Conservation (phyloP, 2,888 invertebrate genomes). For the Ametastegia equiseti region DNA sequence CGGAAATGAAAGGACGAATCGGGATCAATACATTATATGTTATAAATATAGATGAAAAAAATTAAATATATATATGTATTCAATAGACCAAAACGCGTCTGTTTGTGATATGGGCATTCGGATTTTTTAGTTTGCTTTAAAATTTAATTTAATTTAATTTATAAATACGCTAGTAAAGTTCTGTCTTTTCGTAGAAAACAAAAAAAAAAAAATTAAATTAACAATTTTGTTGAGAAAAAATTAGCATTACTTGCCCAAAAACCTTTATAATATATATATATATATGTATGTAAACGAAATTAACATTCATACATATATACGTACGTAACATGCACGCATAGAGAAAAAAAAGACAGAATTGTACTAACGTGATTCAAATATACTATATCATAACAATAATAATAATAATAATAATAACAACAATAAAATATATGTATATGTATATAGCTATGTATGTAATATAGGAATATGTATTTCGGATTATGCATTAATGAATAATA, state of each 20-base stretch:
- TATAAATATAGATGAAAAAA: neutral
- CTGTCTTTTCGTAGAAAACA: constrained; percentile 51
- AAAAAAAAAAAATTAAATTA: no score
- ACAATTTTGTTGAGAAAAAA: no score
- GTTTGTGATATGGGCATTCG: constrained; percentile 26
- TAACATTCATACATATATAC: neutral
- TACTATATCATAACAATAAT: neutral
- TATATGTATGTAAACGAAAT: neutral
- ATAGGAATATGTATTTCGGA: constrained; percentile 52
- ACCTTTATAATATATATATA: constrained; percentile 27
- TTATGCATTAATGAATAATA: constrained; percentile 53
- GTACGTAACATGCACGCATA: neutral
- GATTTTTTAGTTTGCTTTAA: constrained; percentile 37
- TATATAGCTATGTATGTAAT: neutral
- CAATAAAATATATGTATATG: neutral
- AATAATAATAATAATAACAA: neutral
- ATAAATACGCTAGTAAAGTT: constrained; percentile 57
- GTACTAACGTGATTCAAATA: constrained; percentile 12
- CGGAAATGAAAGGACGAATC: no score
- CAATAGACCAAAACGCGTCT: neutral
- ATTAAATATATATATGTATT: neutral
- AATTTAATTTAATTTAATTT: neutral
- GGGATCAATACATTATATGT: no score
- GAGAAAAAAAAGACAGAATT: constrained; percentile 12
- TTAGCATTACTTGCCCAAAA: no score